These are phyloP conservation scores for Darevskia nairensis DNA, from an alignment of 2,797 vertebrate species.

Conservation along the genomic window DNA sequence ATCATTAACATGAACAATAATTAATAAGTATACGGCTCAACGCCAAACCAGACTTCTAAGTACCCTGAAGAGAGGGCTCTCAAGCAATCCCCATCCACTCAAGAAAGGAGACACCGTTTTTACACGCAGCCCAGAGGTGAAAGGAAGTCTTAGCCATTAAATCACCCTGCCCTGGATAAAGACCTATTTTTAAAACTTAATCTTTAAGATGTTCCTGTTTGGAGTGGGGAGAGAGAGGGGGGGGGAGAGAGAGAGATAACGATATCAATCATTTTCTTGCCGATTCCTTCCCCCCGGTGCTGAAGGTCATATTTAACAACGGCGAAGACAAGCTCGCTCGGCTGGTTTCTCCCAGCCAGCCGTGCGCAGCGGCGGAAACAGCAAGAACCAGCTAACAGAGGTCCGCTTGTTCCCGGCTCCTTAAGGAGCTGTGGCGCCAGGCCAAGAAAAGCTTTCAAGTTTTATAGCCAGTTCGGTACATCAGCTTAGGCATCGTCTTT, in stretches of 20 bases:
- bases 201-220: conserved; percentile 8
- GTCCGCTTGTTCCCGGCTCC: not conserved
- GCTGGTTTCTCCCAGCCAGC: not conserved
- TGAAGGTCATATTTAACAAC: no score
- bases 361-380: no score
- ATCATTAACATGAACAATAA: no score
- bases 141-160: conserved; percentile 1
- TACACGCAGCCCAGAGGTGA: rapidly evolving
- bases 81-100: no score
- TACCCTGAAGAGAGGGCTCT: no score
- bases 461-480: not conserved
- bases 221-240: no score
- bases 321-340: no score
- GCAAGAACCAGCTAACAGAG: not conserved
- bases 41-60: no score
- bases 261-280: not conserved
- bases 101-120: not conserved
- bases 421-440: not conserved
- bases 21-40: no score
- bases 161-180: conserved; percentile 6
- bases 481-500: rapidly evolving
- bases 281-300: not conserved
- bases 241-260: not conserved
- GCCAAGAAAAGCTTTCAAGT: not conserved
- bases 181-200: conserved; percentile 24